Percentiles rank a stretch among this genome's conserved stretches.
Conservation (phyloP, 2,797 vertebrate species). For the Heliangelus exortis region DNA sequence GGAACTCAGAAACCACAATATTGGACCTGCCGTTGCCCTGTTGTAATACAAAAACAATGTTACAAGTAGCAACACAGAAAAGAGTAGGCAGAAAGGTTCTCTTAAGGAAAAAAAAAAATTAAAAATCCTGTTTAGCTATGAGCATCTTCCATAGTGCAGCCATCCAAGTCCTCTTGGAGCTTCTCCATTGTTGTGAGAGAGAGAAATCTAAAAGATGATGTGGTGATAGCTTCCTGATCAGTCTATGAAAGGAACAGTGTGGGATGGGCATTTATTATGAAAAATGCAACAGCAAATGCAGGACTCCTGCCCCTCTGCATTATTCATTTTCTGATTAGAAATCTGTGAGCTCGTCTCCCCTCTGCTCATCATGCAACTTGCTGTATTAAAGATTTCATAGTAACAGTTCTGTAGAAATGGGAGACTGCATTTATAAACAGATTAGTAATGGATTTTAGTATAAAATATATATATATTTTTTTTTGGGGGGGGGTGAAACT, state of each 20-base stretch:
- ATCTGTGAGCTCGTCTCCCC: neutral
- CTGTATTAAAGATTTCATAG: neutral
- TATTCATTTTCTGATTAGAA: neutral
- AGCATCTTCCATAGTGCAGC: neutral
- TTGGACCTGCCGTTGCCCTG: neutral
- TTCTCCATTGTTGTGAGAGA: neutral
- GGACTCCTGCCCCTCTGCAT: neutral
- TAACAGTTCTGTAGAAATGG: neutral
- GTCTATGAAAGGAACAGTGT: fast-evolving
- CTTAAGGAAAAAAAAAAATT: no score
- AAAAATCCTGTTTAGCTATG: neutral
- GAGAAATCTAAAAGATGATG: neutral
- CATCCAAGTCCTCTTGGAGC: neutral
- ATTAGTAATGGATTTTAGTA: neutral
- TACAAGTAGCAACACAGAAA: neutral
- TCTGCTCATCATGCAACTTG: neutral
- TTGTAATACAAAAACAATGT: neutral
- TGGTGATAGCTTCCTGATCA: neutral
- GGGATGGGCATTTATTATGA: neutral
- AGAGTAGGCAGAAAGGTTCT: neutral
- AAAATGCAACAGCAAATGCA: neutral
- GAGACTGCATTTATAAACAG: neutral
- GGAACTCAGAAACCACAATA: neutral
- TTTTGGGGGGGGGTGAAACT: neutral
- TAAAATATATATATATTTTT: no score